These are phyloP conservation scores for Stigmatopora nigra DNA, from an alignment of 2,113 vertebrate species.

Conservation along the genomic window DNA sequence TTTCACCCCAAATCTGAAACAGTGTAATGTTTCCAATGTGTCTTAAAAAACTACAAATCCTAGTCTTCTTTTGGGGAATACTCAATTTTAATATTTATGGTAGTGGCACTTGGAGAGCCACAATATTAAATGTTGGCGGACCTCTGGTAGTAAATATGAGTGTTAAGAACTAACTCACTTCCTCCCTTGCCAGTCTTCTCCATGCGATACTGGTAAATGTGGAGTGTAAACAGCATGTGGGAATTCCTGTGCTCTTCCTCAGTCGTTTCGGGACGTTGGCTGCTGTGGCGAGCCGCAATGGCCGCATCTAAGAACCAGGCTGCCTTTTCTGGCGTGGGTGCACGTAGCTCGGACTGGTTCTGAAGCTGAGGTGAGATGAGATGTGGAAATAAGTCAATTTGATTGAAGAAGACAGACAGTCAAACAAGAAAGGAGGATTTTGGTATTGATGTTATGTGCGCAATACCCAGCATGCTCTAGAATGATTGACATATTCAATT, in stretches of 20 bases:
- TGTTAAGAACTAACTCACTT: constrained; percentile 73
- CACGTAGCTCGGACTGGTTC: constrained; percentile 93
- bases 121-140: background rate
- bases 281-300: constrained; percentile 83
- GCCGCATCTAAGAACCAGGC: constrained; percentile 94
- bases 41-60: too few species aligned
- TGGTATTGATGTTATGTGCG: background rate
- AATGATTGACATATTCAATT: constrained; percentile 27
- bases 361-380: constrained; percentile 74
- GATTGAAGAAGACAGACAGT: constrained; percentile 1
- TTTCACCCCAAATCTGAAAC: too few species aligned
- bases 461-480: background rate
- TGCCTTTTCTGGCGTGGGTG: constrained; percentile 90
- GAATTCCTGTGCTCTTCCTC: constrained; percentile 93
- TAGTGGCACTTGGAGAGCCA: too few species aligned
- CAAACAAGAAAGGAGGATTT: constrained; percentile 6
- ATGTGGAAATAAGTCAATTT: background rate
- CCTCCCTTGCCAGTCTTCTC: constrained; percentile 93
- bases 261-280: constrained; percentile 71
- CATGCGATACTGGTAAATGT: constrained; percentile 98
- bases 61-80: too few species aligned
- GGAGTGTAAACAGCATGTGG: constrained; percentile 97
- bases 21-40: too few species aligned
- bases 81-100: too few species aligned
- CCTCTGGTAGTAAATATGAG: background rate